Conservation (phyloP, 2,888 invertebrate species). For the Aleiodes alternator region DNA sequence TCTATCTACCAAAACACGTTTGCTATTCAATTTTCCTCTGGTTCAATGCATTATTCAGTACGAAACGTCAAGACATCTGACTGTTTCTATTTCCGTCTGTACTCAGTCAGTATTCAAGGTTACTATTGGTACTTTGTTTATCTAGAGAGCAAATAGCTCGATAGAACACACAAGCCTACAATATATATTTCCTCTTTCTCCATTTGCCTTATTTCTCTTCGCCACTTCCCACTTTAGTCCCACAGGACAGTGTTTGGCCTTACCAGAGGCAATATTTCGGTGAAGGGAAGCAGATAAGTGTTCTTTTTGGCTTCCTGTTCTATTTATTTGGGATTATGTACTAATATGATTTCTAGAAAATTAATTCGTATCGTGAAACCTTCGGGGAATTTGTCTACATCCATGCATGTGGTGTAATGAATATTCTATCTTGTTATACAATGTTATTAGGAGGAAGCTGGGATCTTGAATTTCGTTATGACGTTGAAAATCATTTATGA, state of each 20-base stretch:
- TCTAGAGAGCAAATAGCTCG: slow-evolving; percentile 64
- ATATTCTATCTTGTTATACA: too few relatives aligned
- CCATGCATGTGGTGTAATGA: too few relatives aligned
- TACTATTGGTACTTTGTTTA: slow-evolving; percentile 62
- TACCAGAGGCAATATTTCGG: slow-evolving; percentile 35
- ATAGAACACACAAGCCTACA: slow-evolving; percentile 45
- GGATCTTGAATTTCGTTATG: too few relatives aligned
- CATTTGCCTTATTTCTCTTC: slow-evolving; percentile 36
- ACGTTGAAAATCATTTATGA: too few relatives aligned
- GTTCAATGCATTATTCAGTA: slow-evolving; percentile 67
- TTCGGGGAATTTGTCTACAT: slow-evolving; percentile 48
- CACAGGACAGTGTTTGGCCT: slow-evolving; percentile 34
- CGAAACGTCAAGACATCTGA: slow-evolving; percentile 64
- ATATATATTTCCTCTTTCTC: slow-evolving; percentile 38
- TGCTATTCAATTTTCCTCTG: slow-evolving; percentile 64
- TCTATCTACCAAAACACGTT: slow-evolving; percentile 47
- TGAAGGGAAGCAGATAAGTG: slow-evolving; percentile 36
- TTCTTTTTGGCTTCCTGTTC: slow-evolving; percentile 32
- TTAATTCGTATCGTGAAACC: slow-evolving; percentile 44
- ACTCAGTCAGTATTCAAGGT: slow-evolving; percentile 45
- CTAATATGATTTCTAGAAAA: slow-evolving; percentile 51
- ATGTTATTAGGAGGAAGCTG: too few relatives aligned
- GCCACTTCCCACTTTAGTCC: slow-evolving; percentile 41
- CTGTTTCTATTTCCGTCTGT: slow-evolving; percentile 65
- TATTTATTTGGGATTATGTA: slow-evolving; percentile 56